A percentile compares a stretch with the other conserved stretches of the same genome.
Evolutionary conservation across 1,140 invertebrate species (phyloP).

Genomic region (Drosophila teissieri): DNA sequence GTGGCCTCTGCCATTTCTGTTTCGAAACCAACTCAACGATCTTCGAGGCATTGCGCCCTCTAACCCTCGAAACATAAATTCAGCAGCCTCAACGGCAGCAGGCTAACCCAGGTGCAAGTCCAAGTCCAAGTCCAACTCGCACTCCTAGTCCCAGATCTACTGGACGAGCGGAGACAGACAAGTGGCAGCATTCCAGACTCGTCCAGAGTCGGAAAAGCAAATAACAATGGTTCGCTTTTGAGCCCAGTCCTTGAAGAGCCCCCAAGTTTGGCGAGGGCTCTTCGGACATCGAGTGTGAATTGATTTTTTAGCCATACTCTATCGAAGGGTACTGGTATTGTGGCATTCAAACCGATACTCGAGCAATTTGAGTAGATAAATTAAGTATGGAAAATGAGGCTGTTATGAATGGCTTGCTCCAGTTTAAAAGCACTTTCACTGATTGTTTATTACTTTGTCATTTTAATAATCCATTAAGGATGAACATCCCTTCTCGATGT

Average conservation of each 20-base stretch:
- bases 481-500: no score
- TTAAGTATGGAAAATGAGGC: no score
- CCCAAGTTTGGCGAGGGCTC: constrained; percentile 26
- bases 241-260: constrained; percentile 24
- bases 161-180: constrained; percentile 69
- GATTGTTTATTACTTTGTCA: background rate
- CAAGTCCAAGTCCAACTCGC: constrained; percentile 27
- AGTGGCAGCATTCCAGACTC: constrained; percentile 75
- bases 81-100: constrained; percentile 61
- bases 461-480: background rate
- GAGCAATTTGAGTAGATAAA: no score
- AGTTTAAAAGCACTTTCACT: no score
- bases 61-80: constrained; percentile 79
- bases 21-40: constrained; percentile 60
- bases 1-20: constrained; percentile 24
- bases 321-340: background rate
- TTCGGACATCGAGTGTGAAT: constrained; percentile 78
- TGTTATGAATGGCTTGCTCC: no score
- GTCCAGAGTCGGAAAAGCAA: constrained; percentile 62
- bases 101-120: constrained; percentile 25
- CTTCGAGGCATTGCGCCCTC: constrained; percentile 78
- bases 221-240: constrained; percentile 69
- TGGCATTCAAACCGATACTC: no score
- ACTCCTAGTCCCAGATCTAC: constrained; percentile 30
- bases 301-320: constrained; percentile 62